Evolutionary conservation across 2,888 invertebrate species (phyloP), one percentile per base, ranked within the genome.

Genomic region (Heliconius cydno): DNA sequence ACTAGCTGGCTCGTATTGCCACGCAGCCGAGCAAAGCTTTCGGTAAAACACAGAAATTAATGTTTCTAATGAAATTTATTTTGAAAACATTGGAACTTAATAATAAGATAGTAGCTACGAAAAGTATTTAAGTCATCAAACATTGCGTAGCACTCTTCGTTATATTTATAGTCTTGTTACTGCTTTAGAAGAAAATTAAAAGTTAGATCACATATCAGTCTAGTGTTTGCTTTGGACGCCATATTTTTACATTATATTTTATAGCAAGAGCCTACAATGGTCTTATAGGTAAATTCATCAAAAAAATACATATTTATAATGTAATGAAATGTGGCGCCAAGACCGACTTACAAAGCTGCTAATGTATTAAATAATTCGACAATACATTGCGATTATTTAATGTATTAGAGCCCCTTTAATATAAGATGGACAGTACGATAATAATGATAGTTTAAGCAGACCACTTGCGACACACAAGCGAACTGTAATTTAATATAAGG

Each of bases 381-480:
- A 87, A 85, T 80, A 74, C 77, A 72, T 83, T 83, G 88, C 88
- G 85, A 85, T 87, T 89, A 85, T 89, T 90, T 80, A 83, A 86
- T 87, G 84, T 88, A 89, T 93, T 91, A 85, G 90, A 89, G 89
- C 88, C 85, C 76, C 82, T 84, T 89, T 88, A 86, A 83, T 83
- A 85, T 92, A 94, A 92, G 93, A 94, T 94, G 92, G 91, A 92
- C 89, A 93, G 94, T 94, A 94, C 94, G 94, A 94, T 94, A 73
- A 92, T 91, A 91, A 87, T 87, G 89, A 82, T 89, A 91, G 89
- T 90, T 91, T 89, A 85, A 84, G 85, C 87, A 90, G 87, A 92
- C 91, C 95, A 95, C 94, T 92, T 94, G 95, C 95, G 94, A 95
- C 95, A 94, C 95, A 94, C 94, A 88, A 84, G 83, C 84, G 88